These are phyloP conservation scores for Bombylius discolor DNA, from an alignment of 2,888 invertebrate species.

Conservation along the genomic window DNA sequence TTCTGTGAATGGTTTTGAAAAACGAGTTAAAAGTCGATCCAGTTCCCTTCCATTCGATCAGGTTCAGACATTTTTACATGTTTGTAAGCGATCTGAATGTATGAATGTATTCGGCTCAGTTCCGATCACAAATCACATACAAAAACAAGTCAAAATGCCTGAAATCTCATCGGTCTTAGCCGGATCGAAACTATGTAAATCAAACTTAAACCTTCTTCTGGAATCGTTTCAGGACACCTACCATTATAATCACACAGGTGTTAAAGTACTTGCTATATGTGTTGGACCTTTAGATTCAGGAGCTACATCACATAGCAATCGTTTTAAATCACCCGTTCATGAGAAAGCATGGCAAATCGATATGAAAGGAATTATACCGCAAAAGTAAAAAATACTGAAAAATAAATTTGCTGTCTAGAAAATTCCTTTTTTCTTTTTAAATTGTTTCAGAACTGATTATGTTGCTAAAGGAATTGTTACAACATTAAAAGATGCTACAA, in stretches of 20 bases:
- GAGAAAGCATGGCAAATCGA: conserved; percentile 61
- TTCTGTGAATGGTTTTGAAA: too few relatives aligned
- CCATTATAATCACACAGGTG: conserved; percentile 57
- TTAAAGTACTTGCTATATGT: conserved; percentile 56
- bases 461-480: conserved; percentile 55
- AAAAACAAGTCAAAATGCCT: too few relatives aligned
- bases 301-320: conserved; percentile 53
- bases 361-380: conserved; percentile 47
- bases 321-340: conserved; percentile 56
- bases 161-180: too few relatives aligned
- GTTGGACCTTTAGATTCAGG: conserved; percentile 56
- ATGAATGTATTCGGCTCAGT: too few relatives aligned
- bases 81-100: too few relatives aligned
- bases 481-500: conserved; percentile 50
- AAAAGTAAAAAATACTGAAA: conserved; percentile 43
- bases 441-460: conserved; percentile 45
- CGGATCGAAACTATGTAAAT: too few relatives aligned
- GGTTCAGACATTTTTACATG: too few relatives aligned
- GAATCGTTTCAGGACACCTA: conserved; percentile 46
- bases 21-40: too few relatives aligned
- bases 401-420: conserved; percentile 1
- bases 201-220: too few relatives aligned
- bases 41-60: too few relatives aligned
- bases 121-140: too few relatives aligned
- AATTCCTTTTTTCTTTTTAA: conserved; percentile 21